A percentile compares a stretch with the other conserved stretches of the same genome.
Evolutionary conservation across 92 coral and sea anemone species (phyloP).

Genomic region (Palythoa heliodiscus): DNA sequence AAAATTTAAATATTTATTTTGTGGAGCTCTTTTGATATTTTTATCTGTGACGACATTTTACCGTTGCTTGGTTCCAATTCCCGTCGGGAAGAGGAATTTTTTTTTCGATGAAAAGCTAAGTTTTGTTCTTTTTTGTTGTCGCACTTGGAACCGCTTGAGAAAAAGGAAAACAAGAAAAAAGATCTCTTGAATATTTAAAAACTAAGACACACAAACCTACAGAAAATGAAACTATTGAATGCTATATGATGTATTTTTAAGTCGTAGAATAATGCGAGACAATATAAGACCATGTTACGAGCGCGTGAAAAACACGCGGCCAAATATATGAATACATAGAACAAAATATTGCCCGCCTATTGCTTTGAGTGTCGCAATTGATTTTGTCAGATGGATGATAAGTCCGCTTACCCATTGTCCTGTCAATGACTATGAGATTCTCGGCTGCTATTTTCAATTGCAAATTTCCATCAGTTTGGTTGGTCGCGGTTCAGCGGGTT

Average conservation of each 20-base stretch:
- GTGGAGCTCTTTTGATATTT: no score
- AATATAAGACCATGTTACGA: not conserved
- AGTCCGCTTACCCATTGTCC: conserved; percentile 46
- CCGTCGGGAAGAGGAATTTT: no score
- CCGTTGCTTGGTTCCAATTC: no score
- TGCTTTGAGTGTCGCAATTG: conserved; percentile 14
- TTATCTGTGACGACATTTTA: no score
- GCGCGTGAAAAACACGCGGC: not conserved
- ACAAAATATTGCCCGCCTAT: conserved; percentile 24
- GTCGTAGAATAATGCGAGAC: not conserved
- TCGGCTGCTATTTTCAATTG: conserved; percentile 34
- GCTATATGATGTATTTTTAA: not conserved
- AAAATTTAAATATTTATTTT: no score
- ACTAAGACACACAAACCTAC: not conserved
- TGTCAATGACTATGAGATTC: not conserved
- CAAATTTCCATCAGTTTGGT: conserved; percentile 27
- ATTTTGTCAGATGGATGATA: conserved; percentile 39
- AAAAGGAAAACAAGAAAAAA: no score
- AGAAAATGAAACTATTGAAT: not conserved
- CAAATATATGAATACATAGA: not conserved
- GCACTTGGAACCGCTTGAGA: no score
- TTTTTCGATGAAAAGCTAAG: no score
- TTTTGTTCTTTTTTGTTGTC: no score
- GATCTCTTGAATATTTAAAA: not conserved
- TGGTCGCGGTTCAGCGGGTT: conserved; percentile 15